Evolutionary conservation across 2,797 vertebrate species (phyloP).

Genomic region (Scomberomorus guttatus): DNA sequence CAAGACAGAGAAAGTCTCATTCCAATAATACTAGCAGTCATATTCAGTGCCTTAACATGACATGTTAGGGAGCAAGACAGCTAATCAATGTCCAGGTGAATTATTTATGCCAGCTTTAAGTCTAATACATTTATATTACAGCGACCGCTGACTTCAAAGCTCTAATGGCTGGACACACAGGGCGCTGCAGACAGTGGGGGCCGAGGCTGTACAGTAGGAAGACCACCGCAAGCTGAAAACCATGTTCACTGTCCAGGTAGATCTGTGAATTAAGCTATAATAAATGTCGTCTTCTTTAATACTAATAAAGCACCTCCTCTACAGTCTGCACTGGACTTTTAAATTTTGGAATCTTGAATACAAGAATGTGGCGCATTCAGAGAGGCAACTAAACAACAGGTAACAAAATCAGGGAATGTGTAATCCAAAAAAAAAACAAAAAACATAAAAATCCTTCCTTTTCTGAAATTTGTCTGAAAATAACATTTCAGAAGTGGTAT

Average conservation of each 20-base stretch:
- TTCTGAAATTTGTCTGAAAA: slow-evolving; percentile 31
- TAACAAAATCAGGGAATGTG: slow-evolving; percentile 20
- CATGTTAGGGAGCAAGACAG: slow-evolving; percentile 83
- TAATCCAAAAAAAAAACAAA: background rate
- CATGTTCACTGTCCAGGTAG: slow-evolving; percentile 47
- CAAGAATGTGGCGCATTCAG: background rate
- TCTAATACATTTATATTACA: slow-evolving; percentile 89
- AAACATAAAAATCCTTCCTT: background rate
- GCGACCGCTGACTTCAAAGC: slow-evolving; percentile 85
- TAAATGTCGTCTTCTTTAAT: slow-evolving; percentile 22
- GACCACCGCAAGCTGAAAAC: slow-evolving; percentile 56
- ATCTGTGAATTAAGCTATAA: slow-evolving; percentile 33
- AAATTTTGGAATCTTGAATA: background rate
- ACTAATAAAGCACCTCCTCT: slow-evolving; percentile 1
- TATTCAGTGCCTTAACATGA: slow-evolving; percentile 69
- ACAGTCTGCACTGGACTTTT: background rate
- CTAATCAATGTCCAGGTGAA: slow-evolving; percentile 89
- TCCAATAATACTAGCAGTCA: slow-evolving; percentile 73
- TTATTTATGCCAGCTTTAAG: slow-evolving; percentile 88
- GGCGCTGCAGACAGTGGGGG: slow-evolving; percentile 76
- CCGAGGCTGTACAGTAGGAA: slow-evolving; percentile 61
- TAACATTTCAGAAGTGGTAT: slow-evolving; percentile 33
- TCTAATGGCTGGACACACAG: slow-evolving; percentile 82
- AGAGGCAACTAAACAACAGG: slow-evolving; percentile 20
- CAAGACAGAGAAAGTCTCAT: slow-evolving; percentile 69